These are phyloP conservation scores for Odocoileus hemionus DNA, from an alignment of 2,113 vertebrate species.

Conservation along the genomic window DNA sequence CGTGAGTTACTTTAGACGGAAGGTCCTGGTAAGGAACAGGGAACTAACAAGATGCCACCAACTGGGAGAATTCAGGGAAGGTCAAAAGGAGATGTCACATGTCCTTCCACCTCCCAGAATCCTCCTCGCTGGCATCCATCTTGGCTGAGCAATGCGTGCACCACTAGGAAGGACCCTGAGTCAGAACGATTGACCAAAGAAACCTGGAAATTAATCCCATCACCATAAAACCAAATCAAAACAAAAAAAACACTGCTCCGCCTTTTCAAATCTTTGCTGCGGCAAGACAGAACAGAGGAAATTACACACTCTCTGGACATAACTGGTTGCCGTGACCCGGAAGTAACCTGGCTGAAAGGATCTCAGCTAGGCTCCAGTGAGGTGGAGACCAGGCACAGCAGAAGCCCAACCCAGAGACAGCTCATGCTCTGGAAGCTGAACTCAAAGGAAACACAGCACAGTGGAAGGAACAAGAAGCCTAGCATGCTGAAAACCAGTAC, in stretches of 20 bases:
- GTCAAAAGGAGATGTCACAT: not conserved
- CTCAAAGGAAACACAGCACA: not conserved
- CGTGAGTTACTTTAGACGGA: not conserved
- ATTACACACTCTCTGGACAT: not conserved
- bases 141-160: not conserved
- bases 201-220: not conserved
- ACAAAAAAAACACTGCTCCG: not conserved
- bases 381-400: not conserved
- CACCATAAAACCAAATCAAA: not conserved
- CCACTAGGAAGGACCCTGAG: not conserved
- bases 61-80: not conserved
- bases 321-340: not conserved
- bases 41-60: not conserved
- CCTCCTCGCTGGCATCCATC: not conserved
- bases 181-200: not conserved
- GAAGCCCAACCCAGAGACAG: not conserved
- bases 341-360: not conserved
- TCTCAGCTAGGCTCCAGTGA: not conserved
- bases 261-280: not conserved
- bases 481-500: not conserved
- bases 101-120: not conserved
- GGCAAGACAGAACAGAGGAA: not conserved
- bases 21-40: not conserved
- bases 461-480: not conserved
- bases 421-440: not conserved